phyloP scores from a whole-genome alignment of 2,113 vertebrate species.

The Rhinolophus sinicus region DNA sequence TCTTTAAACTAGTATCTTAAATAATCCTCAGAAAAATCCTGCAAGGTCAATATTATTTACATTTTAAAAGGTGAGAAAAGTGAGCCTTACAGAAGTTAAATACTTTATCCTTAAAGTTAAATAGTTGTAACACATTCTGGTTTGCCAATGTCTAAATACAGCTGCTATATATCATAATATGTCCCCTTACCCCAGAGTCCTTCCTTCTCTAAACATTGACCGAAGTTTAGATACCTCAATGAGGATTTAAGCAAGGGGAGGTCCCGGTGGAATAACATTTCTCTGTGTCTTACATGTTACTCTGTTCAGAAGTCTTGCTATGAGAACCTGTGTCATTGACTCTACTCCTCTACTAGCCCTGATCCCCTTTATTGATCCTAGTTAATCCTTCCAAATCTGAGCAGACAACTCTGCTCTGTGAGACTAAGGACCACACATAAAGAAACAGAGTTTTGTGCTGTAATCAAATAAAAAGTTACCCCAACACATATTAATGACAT shows the following conservation, averaged over 20 bases:
- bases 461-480: neutral
- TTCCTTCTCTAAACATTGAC: too few species aligned
- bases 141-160: too few species aligned
- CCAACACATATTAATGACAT: neutral
- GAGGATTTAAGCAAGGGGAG: neutral
- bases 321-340: rapidly evolving
- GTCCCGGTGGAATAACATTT: too few species aligned
- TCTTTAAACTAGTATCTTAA: neutral
- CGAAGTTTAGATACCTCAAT: neutral
- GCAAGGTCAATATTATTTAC: neutral
- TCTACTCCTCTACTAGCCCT: too few species aligned
- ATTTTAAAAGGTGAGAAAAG: neutral
- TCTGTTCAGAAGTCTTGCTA: neutral
- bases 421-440: neutral
- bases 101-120: rapidly evolving
- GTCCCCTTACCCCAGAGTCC: rapidly evolving
- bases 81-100: rapidly evolving
- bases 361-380: neutral
- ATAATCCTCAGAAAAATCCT: neutral
- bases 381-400: neutral
- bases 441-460: neutral
- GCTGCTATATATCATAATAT: rapidly evolving
- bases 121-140: neutral
- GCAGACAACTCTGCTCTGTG: neutral
- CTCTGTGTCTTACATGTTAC: neutral